Percentiles rank a stretch among this genome's conserved stretches.
Evolutionary conservation across 2,888 invertebrate genomes (phyloP).

Genomic region (Unio pictorum): DNA sequence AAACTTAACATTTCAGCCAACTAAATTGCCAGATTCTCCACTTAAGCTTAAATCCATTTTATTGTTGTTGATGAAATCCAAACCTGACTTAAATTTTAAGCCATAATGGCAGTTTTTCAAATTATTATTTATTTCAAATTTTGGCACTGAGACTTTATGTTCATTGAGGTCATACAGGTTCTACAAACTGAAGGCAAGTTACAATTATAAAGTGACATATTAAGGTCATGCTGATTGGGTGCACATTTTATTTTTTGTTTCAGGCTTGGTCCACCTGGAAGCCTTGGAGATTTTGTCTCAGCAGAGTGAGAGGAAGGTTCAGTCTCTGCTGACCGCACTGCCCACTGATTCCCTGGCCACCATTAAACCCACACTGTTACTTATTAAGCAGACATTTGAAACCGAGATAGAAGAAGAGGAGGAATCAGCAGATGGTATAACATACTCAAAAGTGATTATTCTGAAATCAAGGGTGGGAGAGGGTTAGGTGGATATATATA

Average conservation of each 20-base stretch:
- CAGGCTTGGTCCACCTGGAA: conserved; percentile 85
- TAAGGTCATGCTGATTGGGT: background rate
- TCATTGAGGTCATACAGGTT: no score
- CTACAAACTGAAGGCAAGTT: background rate
- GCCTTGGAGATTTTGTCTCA: conserved; percentile 91
- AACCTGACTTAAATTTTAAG: no score
- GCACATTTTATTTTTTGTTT: background rate
- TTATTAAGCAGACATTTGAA: conserved; percentile 79
- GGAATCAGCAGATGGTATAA: conserved; percentile 16
- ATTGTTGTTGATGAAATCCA: no score
- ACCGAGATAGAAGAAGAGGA: conserved; percentile 55
- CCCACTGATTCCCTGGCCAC: conserved; percentile 73
- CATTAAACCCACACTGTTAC: conserved; percentile 83
- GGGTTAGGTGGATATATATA: background rate
- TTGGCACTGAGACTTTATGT: no score
- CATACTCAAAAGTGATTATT: no score
- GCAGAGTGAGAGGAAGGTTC: conserved; percentile 75
- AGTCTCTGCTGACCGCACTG: conserved; percentile 51
- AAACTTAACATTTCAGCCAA: no score
- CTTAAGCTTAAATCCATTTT: no score
- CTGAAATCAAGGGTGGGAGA: background rate
- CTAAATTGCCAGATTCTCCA: no score
- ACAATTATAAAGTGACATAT: background rate
- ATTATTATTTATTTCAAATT: no score
- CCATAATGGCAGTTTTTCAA: no score